Evolutionary conservation across 2,797 vertebrate genomes (phyloP), one percentile per base, ranked within the genome.

Genomic region (Urophycis tenuis): DNA sequence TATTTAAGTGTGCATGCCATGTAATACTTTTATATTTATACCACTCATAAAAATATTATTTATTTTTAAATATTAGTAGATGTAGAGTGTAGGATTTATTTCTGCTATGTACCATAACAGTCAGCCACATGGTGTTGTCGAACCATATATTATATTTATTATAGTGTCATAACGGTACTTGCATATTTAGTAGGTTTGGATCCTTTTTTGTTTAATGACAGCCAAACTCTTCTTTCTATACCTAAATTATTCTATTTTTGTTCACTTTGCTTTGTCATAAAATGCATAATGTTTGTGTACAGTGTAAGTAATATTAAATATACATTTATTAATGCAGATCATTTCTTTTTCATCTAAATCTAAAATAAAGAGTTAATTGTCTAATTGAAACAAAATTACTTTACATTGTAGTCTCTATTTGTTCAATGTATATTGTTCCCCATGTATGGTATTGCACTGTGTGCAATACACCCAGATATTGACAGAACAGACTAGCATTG

Each of bases 171-270:
- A 71, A 71, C 33, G 31, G 30, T 22, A 31, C 69, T 71, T 33
- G 14, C 29, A 71, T 71, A 71, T 71, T 71, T 31, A 33, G 69
- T 19, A 33, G 5, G 30, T 71, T 71, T 71, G 69, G 69, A 67
- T 71, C 19, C 69, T 71, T 2, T 17, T 31, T 31, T 33, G 12
- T 71, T 33, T 71, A 5, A 32, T 31, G 15, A 31, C 32, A 22
- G 60, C 60, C 60, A 67, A 67, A 25, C 60, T 67, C 60, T 12
- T 67, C 60, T 67, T 12, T n/a, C 60, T 67, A 29, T 67, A 67
- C 29, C 60, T 67, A 67, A 67, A 67, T 67, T 67, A 29, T 67
- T 67, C 60, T 67, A 67, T 67, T 67, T 67, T 67, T 67, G 60
- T 29, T 67, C 60, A 64, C 2, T 25, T 67, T 67, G 60, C 10